Base-by-base conservation (phyloP, 2,888 invertebrate species). In the Elmis aenea region DNA sequence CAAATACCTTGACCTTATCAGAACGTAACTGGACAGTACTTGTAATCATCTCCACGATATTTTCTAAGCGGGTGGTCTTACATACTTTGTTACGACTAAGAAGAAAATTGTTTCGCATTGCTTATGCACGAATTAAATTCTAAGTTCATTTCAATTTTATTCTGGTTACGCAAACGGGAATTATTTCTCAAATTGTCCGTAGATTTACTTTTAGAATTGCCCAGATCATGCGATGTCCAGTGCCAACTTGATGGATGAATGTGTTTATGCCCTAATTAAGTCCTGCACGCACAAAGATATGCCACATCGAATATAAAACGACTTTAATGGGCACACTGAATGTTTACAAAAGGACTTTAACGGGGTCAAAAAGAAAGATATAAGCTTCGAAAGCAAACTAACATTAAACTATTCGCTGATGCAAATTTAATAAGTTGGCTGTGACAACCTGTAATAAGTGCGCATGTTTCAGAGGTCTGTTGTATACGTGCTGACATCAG, bases 211-310 rank as follows among this genome's bases (percentile, higher is more conserved):
- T 54, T 53, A 45, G 55, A 56, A 52, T 54, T 53, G 54, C 54
- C 56, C 51, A 55, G 57, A 58, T 54, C 50, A 48, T 54, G 54
- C 54, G 50, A 55, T 60, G 60, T 61, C 57, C 57, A 58, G 60
- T 59, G 60, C 52, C 57, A 59, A 55, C 52, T 56, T 61, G 62
- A 64, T 61, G 62, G 60, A 64, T 64, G 59, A 54, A 57, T 57
- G 53, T 58, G 61, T 61, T 60, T 58, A 55, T 54, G 54, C 54
- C 53, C 57, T 56, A 59, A 59, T 62, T 61, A 63, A 57, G 44
- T 41, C 35, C 15, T 28, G 42, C 57, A 55, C 57, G 57, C 55
- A 54, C 46, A 34, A 38, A 41, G 45, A 54, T 55, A 55, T 48
- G 54, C 53, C 52, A 48, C 38, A 47, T 38, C 45, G 50, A 53